Evolutionary conservation across 1,140 invertebrate genomes (phyloP), one percentile per base, ranked within the genome.

Genomic region (Neelides sp.): DNA sequence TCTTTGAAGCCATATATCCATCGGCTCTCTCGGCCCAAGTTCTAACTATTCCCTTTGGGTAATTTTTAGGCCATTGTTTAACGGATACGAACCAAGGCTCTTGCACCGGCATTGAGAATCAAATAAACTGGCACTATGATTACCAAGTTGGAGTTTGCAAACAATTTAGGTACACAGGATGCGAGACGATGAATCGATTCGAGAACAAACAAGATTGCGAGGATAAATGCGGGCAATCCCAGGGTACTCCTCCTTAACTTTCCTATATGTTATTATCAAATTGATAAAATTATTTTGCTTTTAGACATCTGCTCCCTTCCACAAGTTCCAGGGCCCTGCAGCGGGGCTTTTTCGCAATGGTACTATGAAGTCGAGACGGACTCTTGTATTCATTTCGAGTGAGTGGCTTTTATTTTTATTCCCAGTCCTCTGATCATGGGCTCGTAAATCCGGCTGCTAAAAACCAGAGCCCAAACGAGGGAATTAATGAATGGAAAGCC

Each of bases 131-230:
- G 79, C 82, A 76, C 65, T 95, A 90, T 66, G 82, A 93, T 64
- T 73, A 74, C 17, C 58, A 67, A 27, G 73, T 79, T 32, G 86
- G 86, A 24, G 71, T 78, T 13, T 96, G 92, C 66, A 78, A 79
- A 50, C 74, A 78, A 55, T 95, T 95, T 68, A n/a, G 50, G 1
- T 67, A 73, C 3, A 76, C 79, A 0, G 88, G 88, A 39, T 93
- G 88, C 62, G 86, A 86, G 36, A 94, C 94, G 65, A 71, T 73
- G 45, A 95, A 96, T 65, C 81, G 83, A 61, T 96, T 90, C 71
- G 73, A 75, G 34, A 74, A 71, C 17, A 69, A 75, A 32, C 76
- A 85, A 34, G 77, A 87, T 60, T 95, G 91, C 69, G 75, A 85
- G 54, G 71, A 76, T 50, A 75, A 77, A 41, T 95, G 90, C 67